Conservation (phyloP, 2,113 vertebrate genomes). For the Nymphicus hollandicus region DNA sequence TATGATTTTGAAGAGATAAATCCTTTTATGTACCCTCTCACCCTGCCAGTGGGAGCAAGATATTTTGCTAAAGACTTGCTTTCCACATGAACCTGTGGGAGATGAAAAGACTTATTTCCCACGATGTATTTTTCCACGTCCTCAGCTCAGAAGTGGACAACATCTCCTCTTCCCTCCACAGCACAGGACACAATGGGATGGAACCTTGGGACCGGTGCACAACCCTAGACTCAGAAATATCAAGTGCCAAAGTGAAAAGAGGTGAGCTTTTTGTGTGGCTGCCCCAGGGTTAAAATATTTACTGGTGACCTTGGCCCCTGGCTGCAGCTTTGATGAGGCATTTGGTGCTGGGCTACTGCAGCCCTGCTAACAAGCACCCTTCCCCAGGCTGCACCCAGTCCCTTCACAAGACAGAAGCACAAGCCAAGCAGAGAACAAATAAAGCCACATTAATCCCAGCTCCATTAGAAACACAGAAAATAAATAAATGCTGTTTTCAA, state of each 20-base stretch:
- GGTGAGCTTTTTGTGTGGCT: background rate
- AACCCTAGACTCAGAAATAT: background rate
- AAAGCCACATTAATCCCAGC: slow-evolving; percentile 61
- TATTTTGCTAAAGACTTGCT: background rate
- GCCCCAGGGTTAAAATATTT: background rate
- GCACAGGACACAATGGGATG: background rate
- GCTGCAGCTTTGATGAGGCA: background rate
- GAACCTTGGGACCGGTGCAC: background rate
- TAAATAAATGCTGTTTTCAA: slow-evolving; percentile 76
- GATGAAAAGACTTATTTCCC: background rate
- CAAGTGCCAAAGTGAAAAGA: accelerated
- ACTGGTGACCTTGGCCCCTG: background rate
- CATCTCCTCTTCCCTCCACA: background rate
- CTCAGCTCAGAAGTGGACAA: background rate
- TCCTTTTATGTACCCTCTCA: background rate
- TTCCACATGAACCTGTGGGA: background rate
- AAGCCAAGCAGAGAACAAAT: slow-evolving; percentile 47
- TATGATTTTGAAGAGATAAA: background rate
- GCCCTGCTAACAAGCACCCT: background rate
- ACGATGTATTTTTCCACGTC: background rate
- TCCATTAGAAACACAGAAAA: slow-evolving; percentile 75
- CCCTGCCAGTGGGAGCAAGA: accelerated
- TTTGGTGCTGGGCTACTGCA: background rate
- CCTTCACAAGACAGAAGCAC: background rate
- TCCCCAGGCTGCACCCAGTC: background rate